These are phyloP conservation scores for Ectropis grisescens DNA, from an alignment of 1,140 invertebrate genomes.

Conservation along the genomic window DNA sequence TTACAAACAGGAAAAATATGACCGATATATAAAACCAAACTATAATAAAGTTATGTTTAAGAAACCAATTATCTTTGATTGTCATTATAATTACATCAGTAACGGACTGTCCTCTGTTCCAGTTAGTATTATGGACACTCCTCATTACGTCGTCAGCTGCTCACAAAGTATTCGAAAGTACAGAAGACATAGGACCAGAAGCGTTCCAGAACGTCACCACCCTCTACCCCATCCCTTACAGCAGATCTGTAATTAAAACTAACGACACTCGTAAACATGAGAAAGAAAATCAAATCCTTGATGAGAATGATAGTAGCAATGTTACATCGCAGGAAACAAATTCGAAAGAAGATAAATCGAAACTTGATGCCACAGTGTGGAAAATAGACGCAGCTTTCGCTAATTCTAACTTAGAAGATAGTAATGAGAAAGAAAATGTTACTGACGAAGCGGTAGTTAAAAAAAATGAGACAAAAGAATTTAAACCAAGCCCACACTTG, in stretches of 20 bases:
- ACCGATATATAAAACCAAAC: too few species aligned
- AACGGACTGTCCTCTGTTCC: too few species aligned
- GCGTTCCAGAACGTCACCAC: conserved; percentile 21
- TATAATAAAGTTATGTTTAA: too few species aligned
- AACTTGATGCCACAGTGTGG: conserved; percentile 17
- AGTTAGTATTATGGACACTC: conserved; percentile 14
- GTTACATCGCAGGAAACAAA: conserved; percentile 1
- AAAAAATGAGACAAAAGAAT: conserved; percentile 23
- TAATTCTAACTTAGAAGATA: conserved; percentile 17
- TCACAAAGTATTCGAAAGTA: conserved; percentile 10
- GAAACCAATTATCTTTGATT: too few species aligned
- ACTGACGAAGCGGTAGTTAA: conserved; percentile 10
- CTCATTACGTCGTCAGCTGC: conserved; percentile 3
- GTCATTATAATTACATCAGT: too few species aligned
- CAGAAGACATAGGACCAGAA: conserved; percentile 9
- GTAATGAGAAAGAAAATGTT: conserved; percentile 4
- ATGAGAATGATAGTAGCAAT: background rate
- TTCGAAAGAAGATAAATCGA: conserved; percentile 6
- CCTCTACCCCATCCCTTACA: conserved; percentile 26
- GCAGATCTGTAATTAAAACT: conserved; percentile 9
- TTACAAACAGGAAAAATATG: too few species aligned
- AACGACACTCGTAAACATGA: too few species aligned
- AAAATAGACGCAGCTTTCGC: conserved; percentile 26
- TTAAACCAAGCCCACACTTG: conserved; percentile 45
- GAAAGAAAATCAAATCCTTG: too few species aligned